A percentile compares a stretch with the other conserved stretches of the same genome.
Conservation (phyloP, 2,888 invertebrate genomes). For the Diarsia rubi region DNA sequence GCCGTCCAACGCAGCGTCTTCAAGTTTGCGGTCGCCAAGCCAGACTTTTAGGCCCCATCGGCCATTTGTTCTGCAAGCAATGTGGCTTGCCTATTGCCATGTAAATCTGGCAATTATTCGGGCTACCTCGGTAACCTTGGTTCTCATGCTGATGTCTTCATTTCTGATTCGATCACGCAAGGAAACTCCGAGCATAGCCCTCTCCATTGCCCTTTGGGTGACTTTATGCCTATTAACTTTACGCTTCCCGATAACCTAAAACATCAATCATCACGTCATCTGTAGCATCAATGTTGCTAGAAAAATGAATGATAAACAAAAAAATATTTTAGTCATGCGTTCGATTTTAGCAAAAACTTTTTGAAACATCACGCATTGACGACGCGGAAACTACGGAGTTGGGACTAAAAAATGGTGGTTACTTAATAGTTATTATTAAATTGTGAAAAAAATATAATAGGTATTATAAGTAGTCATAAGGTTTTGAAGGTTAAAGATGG, state of each 20-base stretch:
- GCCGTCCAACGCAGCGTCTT: too few relatives aligned
- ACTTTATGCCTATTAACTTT: not conserved
- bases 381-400: constrained; percentile 59
- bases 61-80: too few relatives aligned
- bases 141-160: too few relatives aligned
- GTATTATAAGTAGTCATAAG: constrained; percentile 24
- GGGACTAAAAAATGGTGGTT: constrained; percentile 53
- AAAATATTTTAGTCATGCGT: constrained; percentile 45
- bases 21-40: too few relatives aligned
- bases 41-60: too few relatives aligned
- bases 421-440: constrained; percentile 41
- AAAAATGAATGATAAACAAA: constrained; percentile 9
- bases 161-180: too few relatives aligned
- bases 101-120: too few relatives aligned
- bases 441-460: constrained; percentile 39
- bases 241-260: not conserved
- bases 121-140: too few relatives aligned
- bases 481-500: constrained; percentile 43
- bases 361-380: constrained; percentile 46
- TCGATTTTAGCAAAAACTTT: constrained; percentile 43
- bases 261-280: not conserved
- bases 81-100: too few relatives aligned
- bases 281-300: constrained; percentile 36
- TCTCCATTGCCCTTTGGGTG: too few relatives aligned
- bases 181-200: too few relatives aligned